These are phyloP conservation scores for Microctonus hyperodae DNA, from an alignment of 2,888 invertebrate species.

Conservation along the genomic window DNA sequence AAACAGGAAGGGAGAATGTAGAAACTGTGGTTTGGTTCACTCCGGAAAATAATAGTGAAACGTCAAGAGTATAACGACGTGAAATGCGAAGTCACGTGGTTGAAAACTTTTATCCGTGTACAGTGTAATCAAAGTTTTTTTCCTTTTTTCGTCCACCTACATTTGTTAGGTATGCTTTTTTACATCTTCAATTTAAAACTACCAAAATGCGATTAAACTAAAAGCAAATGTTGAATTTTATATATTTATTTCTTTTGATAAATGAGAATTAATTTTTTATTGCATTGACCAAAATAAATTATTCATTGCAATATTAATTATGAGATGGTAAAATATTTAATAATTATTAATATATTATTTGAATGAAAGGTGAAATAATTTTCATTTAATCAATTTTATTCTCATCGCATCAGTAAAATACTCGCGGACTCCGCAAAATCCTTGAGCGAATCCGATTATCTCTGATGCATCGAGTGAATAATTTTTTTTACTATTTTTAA, in stretches of 20 bases:
- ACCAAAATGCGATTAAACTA: neutral
- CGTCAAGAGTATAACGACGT: neutral
- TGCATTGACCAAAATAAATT: too few species aligned
- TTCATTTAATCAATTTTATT: neutral
- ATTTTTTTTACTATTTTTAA: neutral
- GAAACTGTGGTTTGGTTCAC: neutral
- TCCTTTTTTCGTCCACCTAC: too few species aligned
- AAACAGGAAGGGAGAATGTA: neutral
- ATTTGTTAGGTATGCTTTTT: too few species aligned
- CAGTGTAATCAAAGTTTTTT: neutral
- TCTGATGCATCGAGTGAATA: neutral
- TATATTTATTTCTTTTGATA: too few species aligned
- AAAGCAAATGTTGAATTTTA: neutral
- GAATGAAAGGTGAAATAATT: too few species aligned
- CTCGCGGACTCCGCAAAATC: neutral
- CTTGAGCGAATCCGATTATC: neutral
- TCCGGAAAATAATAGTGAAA: conserved; percentile 3
- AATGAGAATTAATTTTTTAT: too few species aligned
- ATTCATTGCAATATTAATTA: too few species aligned
- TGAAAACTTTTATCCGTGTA: neutral
- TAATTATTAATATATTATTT: too few species aligned
- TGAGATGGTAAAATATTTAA: too few species aligned
- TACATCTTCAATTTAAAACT: neutral
- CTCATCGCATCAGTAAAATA: neutral
- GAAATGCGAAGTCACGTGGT: neutral